Percentiles rank a stretch among this genome's conserved stretches.
These are phyloP conservation scores for Lobophora halterata DNA, from an alignment of 2,888 invertebrate genomes.

Conservation along the genomic window DNA sequence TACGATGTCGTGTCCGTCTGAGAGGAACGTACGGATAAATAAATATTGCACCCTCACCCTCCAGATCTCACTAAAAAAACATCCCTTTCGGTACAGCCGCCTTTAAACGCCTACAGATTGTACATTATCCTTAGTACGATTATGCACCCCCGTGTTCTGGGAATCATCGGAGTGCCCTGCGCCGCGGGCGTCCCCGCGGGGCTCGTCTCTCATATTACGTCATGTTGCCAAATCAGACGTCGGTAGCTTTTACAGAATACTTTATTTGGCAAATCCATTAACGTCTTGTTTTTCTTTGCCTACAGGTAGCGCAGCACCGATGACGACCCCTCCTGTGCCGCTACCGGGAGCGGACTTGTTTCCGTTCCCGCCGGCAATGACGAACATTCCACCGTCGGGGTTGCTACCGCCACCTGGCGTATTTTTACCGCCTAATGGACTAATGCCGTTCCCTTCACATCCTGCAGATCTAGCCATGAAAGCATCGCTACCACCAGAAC, in stretches of 20 bases:
- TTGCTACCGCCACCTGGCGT: conserved; percentile 80
- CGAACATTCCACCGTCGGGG: conserved; percentile 68
- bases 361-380: conserved; percentile 66
- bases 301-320: conserved; percentile 68
- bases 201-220: conserved; percentile 77
- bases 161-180: conserved; percentile 74
- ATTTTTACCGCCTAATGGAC: conserved; percentile 77
- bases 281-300: conserved; percentile 46
- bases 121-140: conserved; percentile 81
- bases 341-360: conserved; percentile 71
- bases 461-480: conserved; percentile 75
- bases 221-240: conserved; percentile 63
- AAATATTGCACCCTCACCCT: conserved; percentile 81
- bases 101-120: conserved; percentile 82
- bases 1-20: conserved; percentile 66
- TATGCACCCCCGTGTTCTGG: conserved; percentile 80
- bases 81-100: conserved; percentile 79
- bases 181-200: conserved; percentile 64
- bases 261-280: conserved; percentile 29
- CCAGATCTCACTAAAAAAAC: conserved; percentile 77
- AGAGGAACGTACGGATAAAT: conserved; percentile 76
- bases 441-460: conserved; percentile 78
- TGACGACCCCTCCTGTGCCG: conserved; percentile 60
- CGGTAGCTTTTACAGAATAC: conserved; percentile 34
- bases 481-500: conserved; percentile 68